Percentiles rank a stretch among this genome's conserved stretches.
Conservation (phyloP, 2,113 vertebrate species). For the Myotis lucifugus region DNA sequence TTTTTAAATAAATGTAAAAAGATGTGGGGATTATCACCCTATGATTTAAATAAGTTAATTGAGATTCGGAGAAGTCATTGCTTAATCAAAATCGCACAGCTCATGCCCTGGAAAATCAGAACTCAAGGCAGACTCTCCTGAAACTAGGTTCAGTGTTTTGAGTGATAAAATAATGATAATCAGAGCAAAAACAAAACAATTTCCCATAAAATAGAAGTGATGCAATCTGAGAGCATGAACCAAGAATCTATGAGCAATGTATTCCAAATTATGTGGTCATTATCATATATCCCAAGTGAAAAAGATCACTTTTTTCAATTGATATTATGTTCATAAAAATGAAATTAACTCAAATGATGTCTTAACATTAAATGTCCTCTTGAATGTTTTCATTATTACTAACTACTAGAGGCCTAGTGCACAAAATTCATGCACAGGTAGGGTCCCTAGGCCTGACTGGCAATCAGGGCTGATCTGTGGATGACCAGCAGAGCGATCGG, state of each 20-base stretch:
- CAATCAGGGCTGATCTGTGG: too few relatives aligned
- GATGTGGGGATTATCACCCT: background rate
- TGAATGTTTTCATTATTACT: background rate
- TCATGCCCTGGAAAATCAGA: background rate
- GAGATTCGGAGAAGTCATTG: background rate
- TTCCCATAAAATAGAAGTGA: background rate
- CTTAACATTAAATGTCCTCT: background rate
- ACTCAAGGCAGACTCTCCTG: background rate
- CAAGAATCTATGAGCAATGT: background rate
- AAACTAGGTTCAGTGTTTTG: background rate
- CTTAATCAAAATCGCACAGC: background rate
- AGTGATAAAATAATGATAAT: background rate
- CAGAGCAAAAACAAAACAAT: background rate
- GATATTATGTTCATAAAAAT: background rate
- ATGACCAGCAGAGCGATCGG: accelerated
- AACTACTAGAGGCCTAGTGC: background rate
- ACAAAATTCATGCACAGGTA: too few relatives aligned
- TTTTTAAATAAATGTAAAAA: background rate
- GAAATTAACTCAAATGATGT: background rate
- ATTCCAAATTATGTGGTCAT: background rate
- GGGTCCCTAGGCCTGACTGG: too few relatives aligned
- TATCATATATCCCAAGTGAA: background rate
- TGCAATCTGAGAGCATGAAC: background rate
- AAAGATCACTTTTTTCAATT: background rate
- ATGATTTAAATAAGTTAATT: background rate